Base-by-base conservation (phyloP, 2,797 vertebrate genomes). In the Eurystomus glaucurus region DNA sequence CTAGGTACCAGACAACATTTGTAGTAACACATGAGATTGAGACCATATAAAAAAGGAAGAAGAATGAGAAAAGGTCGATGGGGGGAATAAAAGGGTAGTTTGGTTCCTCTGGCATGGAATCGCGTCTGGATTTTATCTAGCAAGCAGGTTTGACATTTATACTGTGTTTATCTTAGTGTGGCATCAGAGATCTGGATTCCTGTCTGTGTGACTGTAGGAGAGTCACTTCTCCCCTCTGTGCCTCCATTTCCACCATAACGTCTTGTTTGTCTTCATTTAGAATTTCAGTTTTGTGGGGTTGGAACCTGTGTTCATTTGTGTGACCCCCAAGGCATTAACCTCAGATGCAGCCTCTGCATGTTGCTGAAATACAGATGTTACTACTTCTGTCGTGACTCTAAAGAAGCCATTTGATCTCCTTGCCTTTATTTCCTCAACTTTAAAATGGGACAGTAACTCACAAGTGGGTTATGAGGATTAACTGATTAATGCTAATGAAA, bases 121-220 rank as follows among this genome's bases (percentile, higher is more conserved):
- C 69, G 28, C 19, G 79, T 72, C 85, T 95, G 95, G 83, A 54
- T n/a, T 95, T 71, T 46, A 74, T 93, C 91, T 93, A 71, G 22
- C 50, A 69, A 88, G 69, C 52, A 92, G 87, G 70, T 94, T 92
- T 91, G 89, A 89, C 77, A 55, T 94, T 95, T 93, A 70, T 82
- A 35, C 57, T 70, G 41, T 58, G 48, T 80, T 77, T 94, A 79
- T 94, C 94, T 91, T 58, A 51, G n/a, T 41, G 46, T 82, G 64
- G 68, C 81, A 93, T 92, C 86, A 89, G 81, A 72, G 46, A 91
- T 80, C 52, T 93, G 75, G n/a, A 57, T 92, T 91, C 90, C 83
- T 93, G 71, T 74, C 91, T 79, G 23, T 82, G 54, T 76, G 66
- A 90, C 68, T 54, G 20, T 5, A 62, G 60, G 39, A 66, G 85